Evolutionary conservation across 2,797 vertebrate genomes (phyloP), one percentile per base, ranked within the genome.

Genomic region (Diceros bicornis): DNA sequence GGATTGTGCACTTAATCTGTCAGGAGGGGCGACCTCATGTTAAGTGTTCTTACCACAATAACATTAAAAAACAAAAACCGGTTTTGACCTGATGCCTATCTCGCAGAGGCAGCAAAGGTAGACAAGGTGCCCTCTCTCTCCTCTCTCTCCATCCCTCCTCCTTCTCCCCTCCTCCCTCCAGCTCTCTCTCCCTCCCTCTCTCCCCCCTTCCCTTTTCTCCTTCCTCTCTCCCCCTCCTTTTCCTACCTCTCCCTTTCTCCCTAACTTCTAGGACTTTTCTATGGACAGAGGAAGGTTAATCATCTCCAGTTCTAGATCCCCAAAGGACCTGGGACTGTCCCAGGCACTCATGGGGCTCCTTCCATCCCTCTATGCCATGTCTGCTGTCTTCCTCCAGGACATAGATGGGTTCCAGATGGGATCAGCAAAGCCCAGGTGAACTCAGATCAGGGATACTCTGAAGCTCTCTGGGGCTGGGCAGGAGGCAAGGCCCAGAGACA

Each of bases 281-380:
- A 68, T 7, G 50, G 69, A 96, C n/a, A 52, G 27, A 64, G 47
- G 44, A 72, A 92, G 18, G 41, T 17, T 8, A 29, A 21, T n/a
- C 50, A 37, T 13, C 34, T 78, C 20, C 7, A 68, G 23, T 37
- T 18, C 84, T 50, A 27, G 4, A 14, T 5, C 23, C 17, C 20
- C 50, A 62, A 10, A 71, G 34, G 14, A 64, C 14, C 34, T 23
- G 16, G 23, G 57, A 20, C 69, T 64, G 57, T 50, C 59, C 32
- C 27, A 9, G 6, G 14, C 14, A 29, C 2, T 27, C 41, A 13
- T n/a, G 25, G 14, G 9, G 57, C 34, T 50, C 23, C 61, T 55
- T 55, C 44, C 0, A 32, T 2, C 3, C 3, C 25, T 82, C 69
- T 4, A 2, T 0, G 1, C 14, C 21, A 21, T 16, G 59, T 68